Evolutionary conservation across 1,140 invertebrate genomes (phyloP).

Genomic region (Pachypsylla venusta): DNA sequence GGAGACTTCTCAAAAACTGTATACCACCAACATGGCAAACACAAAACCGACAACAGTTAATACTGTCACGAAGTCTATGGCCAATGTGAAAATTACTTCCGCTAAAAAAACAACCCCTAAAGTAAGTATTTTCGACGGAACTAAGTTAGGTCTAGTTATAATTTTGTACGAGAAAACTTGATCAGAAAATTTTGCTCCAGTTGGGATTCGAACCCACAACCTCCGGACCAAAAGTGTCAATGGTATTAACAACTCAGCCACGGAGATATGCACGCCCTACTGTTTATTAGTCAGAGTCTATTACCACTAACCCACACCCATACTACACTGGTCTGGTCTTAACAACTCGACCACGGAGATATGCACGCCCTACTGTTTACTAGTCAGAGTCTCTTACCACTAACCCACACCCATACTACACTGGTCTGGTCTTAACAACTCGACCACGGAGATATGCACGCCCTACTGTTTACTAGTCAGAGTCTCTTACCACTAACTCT

Average conservation of each 20-base stretch:
- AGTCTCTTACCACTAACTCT: neutral
- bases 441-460: neutral
- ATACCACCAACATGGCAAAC: slow-evolving; percentile 5
- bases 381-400: too few relatives aligned
- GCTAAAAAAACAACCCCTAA: slow-evolving; percentile 11
- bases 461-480: too few relatives aligned
- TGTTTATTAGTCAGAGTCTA: too few relatives aligned
- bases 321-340: too few relatives aligned
- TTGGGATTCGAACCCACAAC: too few relatives aligned
- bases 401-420: neutral
- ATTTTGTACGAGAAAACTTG: neutral
- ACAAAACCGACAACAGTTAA: neutral
- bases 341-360: neutral
- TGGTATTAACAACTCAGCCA: too few relatives aligned
- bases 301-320: neutral
- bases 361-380: too few relatives aligned
- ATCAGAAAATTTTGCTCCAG: slow-evolving; percentile 6
- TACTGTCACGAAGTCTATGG: slow-evolving; percentile 14
- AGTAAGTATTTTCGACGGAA: too few relatives aligned
- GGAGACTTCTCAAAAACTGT: neutral
- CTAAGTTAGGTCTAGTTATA: too few relatives aligned
- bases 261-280: too few relatives aligned
- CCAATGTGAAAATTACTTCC: slow-evolving; percentile 14
- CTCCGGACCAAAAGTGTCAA: too few relatives aligned
- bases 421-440: neutral